Base-by-base conservation (phyloP, 1,140 invertebrate genomes). In the Sarcophaga peregrina region DNA sequence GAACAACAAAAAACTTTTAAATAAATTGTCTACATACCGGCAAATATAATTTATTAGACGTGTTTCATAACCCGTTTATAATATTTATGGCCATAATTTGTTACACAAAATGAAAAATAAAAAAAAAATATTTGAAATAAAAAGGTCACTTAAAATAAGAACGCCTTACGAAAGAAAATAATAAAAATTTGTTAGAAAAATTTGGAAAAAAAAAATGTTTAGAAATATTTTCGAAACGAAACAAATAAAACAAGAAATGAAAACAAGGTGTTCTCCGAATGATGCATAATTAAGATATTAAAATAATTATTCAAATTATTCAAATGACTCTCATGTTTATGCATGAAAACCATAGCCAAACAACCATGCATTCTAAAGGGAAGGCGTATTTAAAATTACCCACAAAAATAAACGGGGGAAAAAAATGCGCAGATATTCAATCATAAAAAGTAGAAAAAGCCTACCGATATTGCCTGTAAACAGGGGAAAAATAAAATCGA, bases 271-370 rank as follows among this genome's bases (percentile, higher is more conserved):
- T 50, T 76, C 75, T 50, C n/a, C 25, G 17, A 78, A 78, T 50
- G 75, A 78, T 78, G 75, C 75, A 78, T 78, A 78, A 78, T 78
- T 78, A 78, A 78, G 75, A 78, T 78, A 78, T 78, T 78, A 78
- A 50, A 78, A n/a, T 52, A 50, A 78, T 78, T 78, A 78, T 78
- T 78, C 47, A 78, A 78, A 78, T 78, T 78, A 78, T 78, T 78
- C 47, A 78, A 78, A 78, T 78, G 50, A 78, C 47, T 25, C 47
- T 78, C 20, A 52, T 20, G 11, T 50, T 20, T 45, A 68, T 68
- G 62, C 17, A 68, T 68, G 62, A 68, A 68, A 68, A 68, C 62
- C 17, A 20, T 20, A 68, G 20, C 62, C 17, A 68, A 20, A 68
- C 25, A 37, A 37, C 25, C 25, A 37, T 37, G 25, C 25, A 37